Base-by-base conservation (phyloP, 2,888 invertebrate species). In the Dasysyrphus tricinctus region DNA sequence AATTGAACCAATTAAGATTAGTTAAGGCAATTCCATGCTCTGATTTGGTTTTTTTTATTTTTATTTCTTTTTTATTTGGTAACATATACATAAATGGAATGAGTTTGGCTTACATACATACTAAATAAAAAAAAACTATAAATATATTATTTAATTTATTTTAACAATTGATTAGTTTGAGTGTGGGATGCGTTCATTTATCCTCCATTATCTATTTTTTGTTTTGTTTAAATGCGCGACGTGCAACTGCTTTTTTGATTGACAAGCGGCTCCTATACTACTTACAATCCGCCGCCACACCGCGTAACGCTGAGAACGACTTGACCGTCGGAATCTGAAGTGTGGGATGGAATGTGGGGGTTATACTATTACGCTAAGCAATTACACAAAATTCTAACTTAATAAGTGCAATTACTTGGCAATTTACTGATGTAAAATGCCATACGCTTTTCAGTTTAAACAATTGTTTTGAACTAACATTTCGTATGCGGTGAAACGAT, bases 51-150 rank as follows among this genome's bases (percentile, higher is more conserved):
- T 63, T 73, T 37, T 63, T 74, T 65, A 37, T 37, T 51, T 8
- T 6, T 42, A 42, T 42, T 16, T 47, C 16, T 47, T 7, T 47
- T 47, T 7, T 47, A 24, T 32, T 61, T 42, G n/a, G 24, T 47
- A 54, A 7, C 5, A 6, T 34, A 63, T 47, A 69, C 6, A 56
- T 63, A 70, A 61, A 74, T 56, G 61, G 79, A 83, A 44, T 75
- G 84, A 84, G 80, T 84, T 84, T 84, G 76, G 47, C 76, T 84
- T 75, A 75, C 80, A 80, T 80, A 80, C 84, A 80, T 80, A 80
- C 84, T 84, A 67, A 82, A n/a, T n/a, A n/a, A 69, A 59, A 39
- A 24, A 12, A 39, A 8, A 54, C 24, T 24, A 24, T 24, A 24
- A 24, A 24, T 24, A 24, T 24, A 24, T 32, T 32, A 32, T 32